Percentiles rank a stretch among this genome's conserved stretches.
These are phyloP conservation scores for Synanthedon formicaeformis DNA, from an alignment of 2,888 invertebrate genomes.

Conservation along the genomic window DNA sequence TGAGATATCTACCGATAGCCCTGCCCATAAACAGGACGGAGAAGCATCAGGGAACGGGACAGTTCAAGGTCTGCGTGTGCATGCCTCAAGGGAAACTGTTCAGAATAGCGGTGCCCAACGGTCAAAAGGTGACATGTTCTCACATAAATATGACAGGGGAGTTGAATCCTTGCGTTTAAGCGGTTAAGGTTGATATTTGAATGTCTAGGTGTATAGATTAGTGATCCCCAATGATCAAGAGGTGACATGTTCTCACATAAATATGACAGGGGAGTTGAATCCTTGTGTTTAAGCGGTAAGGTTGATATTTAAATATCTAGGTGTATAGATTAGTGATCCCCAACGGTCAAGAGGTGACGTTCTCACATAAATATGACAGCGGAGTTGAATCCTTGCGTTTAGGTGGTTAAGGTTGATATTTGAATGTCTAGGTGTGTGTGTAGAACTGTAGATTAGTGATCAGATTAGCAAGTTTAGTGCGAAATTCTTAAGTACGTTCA, in stretches of 20 bases:
- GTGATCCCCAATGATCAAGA: constrained; percentile 58
- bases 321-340: constrained; percentile 23
- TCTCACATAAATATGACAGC: constrained; percentile 72
- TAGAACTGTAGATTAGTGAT: background rate
- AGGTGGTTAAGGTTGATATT: constrained; percentile 9
- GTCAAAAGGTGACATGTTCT: constrained; percentile 71
- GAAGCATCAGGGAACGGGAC: constrained; percentile 45
- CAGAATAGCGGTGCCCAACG: constrained; percentile 77
- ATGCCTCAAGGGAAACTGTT: constrained; percentile 91
- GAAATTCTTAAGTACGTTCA: no score
- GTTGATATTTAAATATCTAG: background rate
- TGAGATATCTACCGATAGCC: constrained; percentile 78
- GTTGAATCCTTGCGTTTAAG: constrained; percentile 74
- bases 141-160: constrained; percentile 72
- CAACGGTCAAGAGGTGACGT: constrained; percentile 69
- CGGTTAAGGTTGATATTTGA: background rate
- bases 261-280: constrained; percentile 71
- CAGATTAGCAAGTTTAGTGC: no score
- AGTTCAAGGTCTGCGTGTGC: constrained; percentile 90
- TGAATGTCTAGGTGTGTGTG: background rate
- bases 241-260: constrained; percentile 74
- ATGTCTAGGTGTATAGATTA: background rate
- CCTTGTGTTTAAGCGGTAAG: constrained; percentile 69
- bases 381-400: constrained; percentile 74
- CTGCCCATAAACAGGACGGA: constrained; percentile 42